Conservation (phyloP, 2,888 invertebrate genomes). For the Boloria euphrosyne region DNA sequence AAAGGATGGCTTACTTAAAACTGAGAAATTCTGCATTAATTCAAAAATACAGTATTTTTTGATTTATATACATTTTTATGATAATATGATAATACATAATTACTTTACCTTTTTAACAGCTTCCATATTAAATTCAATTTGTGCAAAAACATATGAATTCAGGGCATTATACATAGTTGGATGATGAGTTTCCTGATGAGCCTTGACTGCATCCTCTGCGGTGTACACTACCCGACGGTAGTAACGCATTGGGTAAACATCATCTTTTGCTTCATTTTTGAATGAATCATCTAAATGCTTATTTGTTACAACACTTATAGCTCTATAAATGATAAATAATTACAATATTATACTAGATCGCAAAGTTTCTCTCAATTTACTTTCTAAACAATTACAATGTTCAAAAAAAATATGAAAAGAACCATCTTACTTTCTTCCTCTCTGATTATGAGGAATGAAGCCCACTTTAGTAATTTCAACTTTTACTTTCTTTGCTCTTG, state of each 20-base stretch:
- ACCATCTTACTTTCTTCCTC: conserved; percentile 70
- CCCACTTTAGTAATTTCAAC: conserved; percentile 88
- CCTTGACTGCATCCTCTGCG: conserved; percentile 88
- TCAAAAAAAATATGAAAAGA: background rate
- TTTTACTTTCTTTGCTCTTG: conserved; percentile 89
- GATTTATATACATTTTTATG: no score
- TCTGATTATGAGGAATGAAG: conserved; percentile 87
- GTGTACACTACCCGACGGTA: conserved; percentile 83
- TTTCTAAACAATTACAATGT: background rate
- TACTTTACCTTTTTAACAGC: conserved; percentile 84
- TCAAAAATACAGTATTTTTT: no score
- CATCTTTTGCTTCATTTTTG: conserved; percentile 74
- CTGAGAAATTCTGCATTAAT: no score
- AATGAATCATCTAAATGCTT: conserved; percentile 82
- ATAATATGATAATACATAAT: background rate
- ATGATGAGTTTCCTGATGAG: conserved; percentile 91
- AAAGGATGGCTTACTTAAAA: no score
- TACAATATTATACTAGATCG: background rate
- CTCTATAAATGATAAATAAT: conserved; percentile 48
- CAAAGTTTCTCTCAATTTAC: no score
- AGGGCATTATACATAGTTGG: conserved; percentile 91
- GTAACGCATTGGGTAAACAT: conserved; percentile 84
- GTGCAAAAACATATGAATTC: conserved; percentile 85
- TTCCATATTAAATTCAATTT: conserved; percentile 91
- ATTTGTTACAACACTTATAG: conserved; percentile 62